Conservation (phyloP, 2,888 invertebrate genomes). For the Macrosiphum euphorbiae region DNA sequence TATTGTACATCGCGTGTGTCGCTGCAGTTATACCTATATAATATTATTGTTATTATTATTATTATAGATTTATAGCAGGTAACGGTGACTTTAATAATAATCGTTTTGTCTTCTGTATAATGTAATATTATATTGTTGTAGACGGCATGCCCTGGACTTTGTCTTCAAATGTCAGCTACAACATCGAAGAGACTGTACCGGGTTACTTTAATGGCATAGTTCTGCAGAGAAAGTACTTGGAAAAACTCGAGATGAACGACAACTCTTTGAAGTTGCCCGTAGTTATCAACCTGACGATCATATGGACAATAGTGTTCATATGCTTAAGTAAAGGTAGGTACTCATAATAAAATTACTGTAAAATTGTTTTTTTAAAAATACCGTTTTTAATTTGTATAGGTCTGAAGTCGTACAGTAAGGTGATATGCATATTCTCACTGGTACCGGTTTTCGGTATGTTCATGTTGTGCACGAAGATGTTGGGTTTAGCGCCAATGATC, state of each 20-base stretch:
- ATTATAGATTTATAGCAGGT: neutral
- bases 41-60: neutral
- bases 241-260: constrained; percentile 71
- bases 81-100: neutral
- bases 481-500: constrained; percentile 77
- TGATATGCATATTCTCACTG: constrained; percentile 83
- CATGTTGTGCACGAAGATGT: constrained; percentile 80
- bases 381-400: constrained; percentile 71
- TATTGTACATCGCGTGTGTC: neutral
- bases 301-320: constrained; percentile 92
- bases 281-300: constrained; percentile 89
- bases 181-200: constrained; percentile 82
- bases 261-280: constrained; percentile 87
- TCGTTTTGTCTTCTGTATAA: neutral
- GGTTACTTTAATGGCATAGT: constrained; percentile 89
- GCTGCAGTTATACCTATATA: neutral
- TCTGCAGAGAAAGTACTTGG: constrained; percentile 76
- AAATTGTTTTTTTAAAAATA: neutral
- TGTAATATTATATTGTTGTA: neutral
- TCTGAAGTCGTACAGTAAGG: constrained; percentile 86
- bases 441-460: constrained; percentile 83
- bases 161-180: constrained; percentile 68
- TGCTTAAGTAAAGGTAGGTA: constrained; percentile 87
- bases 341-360: neutral
- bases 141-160: constrained; percentile 64